Base-by-base conservation (phyloP, 2,113 vertebrate genomes). In the Lagopus muta region DNA sequence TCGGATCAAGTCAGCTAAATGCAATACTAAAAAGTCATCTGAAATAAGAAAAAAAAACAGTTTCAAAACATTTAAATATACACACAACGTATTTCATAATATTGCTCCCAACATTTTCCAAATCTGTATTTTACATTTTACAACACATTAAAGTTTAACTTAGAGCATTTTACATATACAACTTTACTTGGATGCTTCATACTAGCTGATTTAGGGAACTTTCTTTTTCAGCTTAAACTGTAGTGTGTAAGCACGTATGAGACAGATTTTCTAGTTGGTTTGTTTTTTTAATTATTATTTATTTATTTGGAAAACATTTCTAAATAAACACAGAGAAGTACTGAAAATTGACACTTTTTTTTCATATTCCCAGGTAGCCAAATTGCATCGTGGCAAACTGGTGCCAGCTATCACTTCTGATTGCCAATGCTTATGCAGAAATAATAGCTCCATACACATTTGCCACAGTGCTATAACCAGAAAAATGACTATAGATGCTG, bases 1-100 rank as follows among this genome's bases (percentile, higher is more conserved):
- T 45, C 99, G 98, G 66, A 99, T 98, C 97, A 99, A 97, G 62
- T 99, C 99, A 24, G 98, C 98, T 75, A 99, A 98, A 95, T 99
- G 98, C 36, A 99, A 96, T 28, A 99, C 98, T 93, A 99, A 97
- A 96, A 99, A 99, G 94, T 99, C 99, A 98, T 96, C 97, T 98
- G 69, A 66, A 62, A 86, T 75, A 65, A 94, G 88, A 79, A 72
- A 92, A 85, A 60, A 16, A 89, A 79, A 79, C 13, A 54, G 50
- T 77, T 79, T 34, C 18, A 57, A 30, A 71, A 42, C 27, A 69
- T 79, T 54, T 72, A 65, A 34, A 34, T 48, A 69, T 45, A 72
- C 13, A 30, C 7, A 20, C 15, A 45, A 43, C 32, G 10, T 36
- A 30, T 67, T 92, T 81, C 24, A 27, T 10, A 86, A 50, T 72